phyloP scores from a whole-genome alignment of 2,797 vertebrate genomes.

The Poeciliopsis turneri region DNA sequence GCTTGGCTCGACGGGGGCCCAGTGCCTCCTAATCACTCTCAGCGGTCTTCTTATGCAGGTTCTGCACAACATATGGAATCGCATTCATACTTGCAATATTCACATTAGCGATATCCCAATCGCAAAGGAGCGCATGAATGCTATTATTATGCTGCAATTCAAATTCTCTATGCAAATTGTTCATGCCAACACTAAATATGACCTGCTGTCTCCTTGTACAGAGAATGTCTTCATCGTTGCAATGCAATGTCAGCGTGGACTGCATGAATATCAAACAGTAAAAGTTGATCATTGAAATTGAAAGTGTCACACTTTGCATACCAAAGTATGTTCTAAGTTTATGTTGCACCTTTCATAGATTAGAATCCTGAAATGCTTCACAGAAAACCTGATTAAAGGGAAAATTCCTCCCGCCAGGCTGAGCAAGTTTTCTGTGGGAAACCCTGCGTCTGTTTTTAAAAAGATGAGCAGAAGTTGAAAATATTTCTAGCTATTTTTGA shows the following conservation, averaged over 20 bases:
- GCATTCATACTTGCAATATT: neutral
- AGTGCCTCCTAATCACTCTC: conserved; percentile 80
- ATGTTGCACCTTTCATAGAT: neutral
- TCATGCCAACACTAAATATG: neutral
- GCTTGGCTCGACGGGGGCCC: conserved; percentile 77
- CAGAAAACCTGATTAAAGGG: neutral
- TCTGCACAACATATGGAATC: neutral
- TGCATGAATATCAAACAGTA: neutral
- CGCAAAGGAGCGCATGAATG: neutral
- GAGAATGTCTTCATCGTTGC: neutral
- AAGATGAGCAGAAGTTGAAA: neutral
- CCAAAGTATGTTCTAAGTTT: neutral
- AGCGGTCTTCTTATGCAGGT: conserved; percentile 88
- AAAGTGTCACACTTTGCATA: neutral
- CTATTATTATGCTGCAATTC: neutral
- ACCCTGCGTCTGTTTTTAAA: neutral
- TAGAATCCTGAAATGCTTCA: neutral
- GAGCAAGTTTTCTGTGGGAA: neutral
- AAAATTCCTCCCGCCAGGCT: no score
- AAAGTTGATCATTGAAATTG: neutral
- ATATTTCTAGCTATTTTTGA: neutral
- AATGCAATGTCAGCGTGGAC: neutral
- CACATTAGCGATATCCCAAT: neutral
- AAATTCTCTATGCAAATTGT: neutral
- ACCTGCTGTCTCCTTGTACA: neutral